phyloP scores from a whole-genome alignment of 2,113 vertebrate species.

The Chaenocephalus aceratus region DNA sequence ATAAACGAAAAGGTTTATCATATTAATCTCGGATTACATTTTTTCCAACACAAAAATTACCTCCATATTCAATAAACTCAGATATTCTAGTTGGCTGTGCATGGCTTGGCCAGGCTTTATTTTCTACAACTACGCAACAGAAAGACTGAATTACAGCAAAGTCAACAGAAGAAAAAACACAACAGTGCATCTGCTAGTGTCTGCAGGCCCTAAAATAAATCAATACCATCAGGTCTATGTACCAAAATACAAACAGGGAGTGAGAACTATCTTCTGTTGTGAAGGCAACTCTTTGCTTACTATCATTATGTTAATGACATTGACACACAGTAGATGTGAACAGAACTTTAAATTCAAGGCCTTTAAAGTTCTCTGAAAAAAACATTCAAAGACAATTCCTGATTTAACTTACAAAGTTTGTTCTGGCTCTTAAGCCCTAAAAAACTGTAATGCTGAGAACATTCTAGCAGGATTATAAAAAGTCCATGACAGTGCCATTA shows the following conservation, averaged over 20 bases:
- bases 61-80: background rate
- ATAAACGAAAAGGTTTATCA: background rate
- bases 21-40: background rate
- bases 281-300: background rate
- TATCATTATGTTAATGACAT: background rate
- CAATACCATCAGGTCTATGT: background rate
- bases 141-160: background rate
- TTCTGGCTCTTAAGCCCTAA: background rate
- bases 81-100: background rate
- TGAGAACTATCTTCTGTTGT: background rate
- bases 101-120: background rate
- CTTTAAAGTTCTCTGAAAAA: background rate
- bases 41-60: background rate
- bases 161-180: conserved; percentile 8
- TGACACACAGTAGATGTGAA: background rate
- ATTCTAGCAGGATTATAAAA: background rate
- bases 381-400: background rate
- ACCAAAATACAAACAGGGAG: background rate
- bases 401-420: background rate
- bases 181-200: background rate
- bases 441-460: background rate
- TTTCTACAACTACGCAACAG: background rate
- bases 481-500: background rate
- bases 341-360: background rate
- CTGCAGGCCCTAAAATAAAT: background rate